Evolutionary conservation across 2,888 invertebrate species (phyloP), one percentile per base, ranked within the genome.

Genomic region (Thumatha senex): DNA sequence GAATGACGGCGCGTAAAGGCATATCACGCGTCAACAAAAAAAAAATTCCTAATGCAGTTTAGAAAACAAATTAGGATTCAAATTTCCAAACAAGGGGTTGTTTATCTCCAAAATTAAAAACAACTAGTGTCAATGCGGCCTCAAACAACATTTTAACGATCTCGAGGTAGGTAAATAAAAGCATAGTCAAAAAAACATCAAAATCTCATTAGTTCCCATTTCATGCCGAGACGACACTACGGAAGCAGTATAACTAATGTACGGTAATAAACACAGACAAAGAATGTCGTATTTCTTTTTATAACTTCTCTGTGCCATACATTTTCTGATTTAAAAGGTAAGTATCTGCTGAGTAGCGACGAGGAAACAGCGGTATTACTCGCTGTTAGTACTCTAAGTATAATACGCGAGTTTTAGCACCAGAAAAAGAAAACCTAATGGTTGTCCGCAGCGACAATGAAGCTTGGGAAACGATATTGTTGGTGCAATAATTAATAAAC

Each of bases 131-230:
- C 54, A 77, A 77, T 68, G 71, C 64, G 70, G 71, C 74, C 75
- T 66, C 69, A 63, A 76, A 70, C 72, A 80, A 72, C 75, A 79
- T 82, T 77, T 80, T 79, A 74, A 81, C 74, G 78, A 74, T 78
- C 18, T 24, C 18, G 18, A 70, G 82, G 71, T 75, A 79, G 80
- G 77, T 88, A 89, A 89, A 89, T 89, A 91, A 91, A 86, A 86
- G 82, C 82, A 85, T 88, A 89, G 91, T 91, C 90, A 91, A 91
- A 91, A 90, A 90, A 91, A 90, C 91, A 91, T 91, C 91, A 91
- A 90, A 91, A 90, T 86, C 90, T 91, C 91, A 91, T 91, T 91
- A 91, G 91, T 91, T 90, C 86, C 84, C 89, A 86, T 90, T 91
- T 86, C 89, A 88, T 86, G 84, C 85, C 87, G 85, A 82, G 84